phyloP scores from a whole-genome alignment of 2,888 invertebrate species.

The Cloeon dipterum region DNA sequence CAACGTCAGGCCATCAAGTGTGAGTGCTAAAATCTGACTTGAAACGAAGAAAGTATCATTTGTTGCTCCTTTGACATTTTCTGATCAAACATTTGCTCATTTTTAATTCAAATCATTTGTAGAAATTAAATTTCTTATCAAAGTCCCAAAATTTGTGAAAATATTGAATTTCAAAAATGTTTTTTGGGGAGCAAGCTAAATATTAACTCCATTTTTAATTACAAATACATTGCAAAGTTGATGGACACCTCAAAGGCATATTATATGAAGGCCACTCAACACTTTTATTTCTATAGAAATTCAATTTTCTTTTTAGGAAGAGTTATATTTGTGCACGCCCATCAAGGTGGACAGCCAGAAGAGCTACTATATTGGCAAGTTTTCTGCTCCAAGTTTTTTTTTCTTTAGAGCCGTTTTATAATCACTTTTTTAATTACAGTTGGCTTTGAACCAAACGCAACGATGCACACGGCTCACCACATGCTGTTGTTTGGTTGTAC shows the following conservation, averaged over 20 bases:
- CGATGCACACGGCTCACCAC: slow-evolving; percentile 79
- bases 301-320: slow-evolving; percentile 62
- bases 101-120: neutral
- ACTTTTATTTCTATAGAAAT: too few relatives aligned
- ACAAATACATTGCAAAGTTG: slow-evolving; percentile 3
- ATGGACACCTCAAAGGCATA: too few relatives aligned
- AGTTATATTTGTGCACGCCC: slow-evolving; percentile 78
- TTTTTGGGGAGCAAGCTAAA: slow-evolving; percentile 1
- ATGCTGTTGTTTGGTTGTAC: slow-evolving; percentile 81
- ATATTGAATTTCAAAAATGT: neutral
- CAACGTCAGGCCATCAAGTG: slow-evolving; percentile 51
- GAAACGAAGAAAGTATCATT: neutral
- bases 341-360: slow-evolving; percentile 53
- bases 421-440: slow-evolving; percentile 27
- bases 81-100: neutral
- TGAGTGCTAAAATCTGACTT: too few relatives aligned
- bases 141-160: neutral
- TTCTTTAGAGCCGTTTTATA: too few relatives aligned
- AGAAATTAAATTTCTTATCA: too few relatives aligned
- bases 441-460: slow-evolving; percentile 79
- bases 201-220: slow-evolving; percentile 1
- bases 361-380: slow-evolving; percentile 61
- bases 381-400: neutral
- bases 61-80: neutral
- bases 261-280: too few relatives aligned